Conservation (phyloP, 2,113 vertebrate species). For the Platysteira castanea region DNA sequence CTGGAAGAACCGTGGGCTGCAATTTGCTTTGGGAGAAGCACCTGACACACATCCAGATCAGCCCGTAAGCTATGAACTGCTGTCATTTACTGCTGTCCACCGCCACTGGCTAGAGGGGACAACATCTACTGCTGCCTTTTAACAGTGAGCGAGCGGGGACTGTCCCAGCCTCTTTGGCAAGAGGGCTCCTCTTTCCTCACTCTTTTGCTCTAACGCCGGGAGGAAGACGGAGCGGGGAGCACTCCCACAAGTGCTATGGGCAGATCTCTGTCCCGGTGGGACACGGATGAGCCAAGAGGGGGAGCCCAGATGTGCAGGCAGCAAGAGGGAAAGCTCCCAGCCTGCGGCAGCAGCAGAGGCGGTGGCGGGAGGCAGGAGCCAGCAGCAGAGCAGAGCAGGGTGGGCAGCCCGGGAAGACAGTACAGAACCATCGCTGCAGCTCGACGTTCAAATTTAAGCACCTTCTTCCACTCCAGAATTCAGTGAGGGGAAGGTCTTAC, state of each 20-base stretch:
- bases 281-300: background rate
- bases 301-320: background rate
- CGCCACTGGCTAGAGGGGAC: rapidly evolving
- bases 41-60: rapidly evolving
- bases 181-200: background rate
- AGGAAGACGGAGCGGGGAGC: background rate
- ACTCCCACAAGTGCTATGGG: rapidly evolving
- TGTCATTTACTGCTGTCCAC: background rate
- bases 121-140: rapidly evolving
- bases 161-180: background rate
- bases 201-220: rapidly evolving
- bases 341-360: rapidly evolving
- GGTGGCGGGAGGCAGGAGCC: background rate
- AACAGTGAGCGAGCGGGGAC: rapidly evolving
- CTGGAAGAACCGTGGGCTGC: background rate
- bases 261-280: background rate
- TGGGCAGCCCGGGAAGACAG: background rate
- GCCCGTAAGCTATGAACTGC: background rate
- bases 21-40: background rate
- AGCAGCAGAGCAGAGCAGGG: rapidly evolving
- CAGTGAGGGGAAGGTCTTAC: background rate
- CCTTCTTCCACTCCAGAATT: background rate
- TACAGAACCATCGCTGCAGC: background rate
- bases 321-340: rapidly evolving
- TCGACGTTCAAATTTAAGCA: background rate